Percentiles rank a stretch among this genome's conserved stretches.
Conservation (phyloP, 2,113 vertebrate species). For the Chroicocephalus ridibundus region DNA sequence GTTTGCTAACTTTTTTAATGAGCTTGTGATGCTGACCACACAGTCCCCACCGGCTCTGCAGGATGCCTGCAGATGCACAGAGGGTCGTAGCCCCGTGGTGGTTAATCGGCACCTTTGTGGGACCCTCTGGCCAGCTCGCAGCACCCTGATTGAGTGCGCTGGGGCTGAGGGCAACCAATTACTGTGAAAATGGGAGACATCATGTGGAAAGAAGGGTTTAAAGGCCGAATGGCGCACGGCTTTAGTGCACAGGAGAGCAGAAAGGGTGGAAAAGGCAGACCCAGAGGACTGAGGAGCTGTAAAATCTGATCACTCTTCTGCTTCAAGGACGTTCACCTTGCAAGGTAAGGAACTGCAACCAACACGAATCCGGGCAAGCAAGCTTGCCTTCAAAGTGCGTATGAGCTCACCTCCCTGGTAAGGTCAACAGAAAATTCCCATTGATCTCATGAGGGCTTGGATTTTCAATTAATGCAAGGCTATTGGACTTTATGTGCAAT, state of each 20-base stretch:
- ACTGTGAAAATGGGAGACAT: not conserved
- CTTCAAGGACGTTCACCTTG: not conserved
- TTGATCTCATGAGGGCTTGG: not conserved
- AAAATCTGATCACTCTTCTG: not conserved
- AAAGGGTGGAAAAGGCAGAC: not conserved
- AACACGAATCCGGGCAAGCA: not conserved
- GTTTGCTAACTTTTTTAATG: not conserved
- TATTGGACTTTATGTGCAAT: not conserved
- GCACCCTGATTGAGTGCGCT: not conserved
- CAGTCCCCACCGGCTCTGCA: not conserved
- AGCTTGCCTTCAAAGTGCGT: not conserved
- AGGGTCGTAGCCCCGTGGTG: not conserved
- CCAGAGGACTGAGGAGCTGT: not conserved
- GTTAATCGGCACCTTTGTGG: not conserved
- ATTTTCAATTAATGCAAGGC: slow-evolving; percentile 31
- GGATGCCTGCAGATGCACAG: not conserved
- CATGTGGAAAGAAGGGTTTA: not conserved
- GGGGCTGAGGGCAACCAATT: slow-evolving; percentile 7
- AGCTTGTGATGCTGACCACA: not conserved
- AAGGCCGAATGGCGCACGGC: not conserved
- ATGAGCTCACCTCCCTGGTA: not conserved
- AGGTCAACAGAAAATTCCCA: slow-evolving; percentile 34
- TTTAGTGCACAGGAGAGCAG: not conserved
- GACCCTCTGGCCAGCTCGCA: not conserved
- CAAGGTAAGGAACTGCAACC: not conserved